Percentiles rank a stretch among this genome's conserved stretches.
Conservation (phyloP, 2,888 invertebrate species). For the Hipparchia sbordonii region DNA sequence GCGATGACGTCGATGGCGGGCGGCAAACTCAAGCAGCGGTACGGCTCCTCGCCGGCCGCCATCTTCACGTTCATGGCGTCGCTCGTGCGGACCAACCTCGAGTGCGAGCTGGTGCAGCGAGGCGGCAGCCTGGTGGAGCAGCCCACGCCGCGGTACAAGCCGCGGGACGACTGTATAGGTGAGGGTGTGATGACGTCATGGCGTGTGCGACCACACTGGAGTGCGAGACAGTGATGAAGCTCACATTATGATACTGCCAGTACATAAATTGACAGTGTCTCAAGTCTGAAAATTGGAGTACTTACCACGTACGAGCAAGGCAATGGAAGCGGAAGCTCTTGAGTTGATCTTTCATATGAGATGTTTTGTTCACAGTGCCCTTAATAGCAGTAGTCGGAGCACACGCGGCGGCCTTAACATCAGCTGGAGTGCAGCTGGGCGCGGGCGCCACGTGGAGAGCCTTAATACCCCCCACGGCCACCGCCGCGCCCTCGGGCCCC, state of each 20-base stretch:
- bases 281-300: no score
- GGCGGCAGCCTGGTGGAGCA: conserved; percentile 87
- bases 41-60: conserved; percentile 76
- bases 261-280: no score
- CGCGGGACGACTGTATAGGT: conserved; percentile 92
- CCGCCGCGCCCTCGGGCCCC: conserved; percentile 36
- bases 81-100: conserved; percentile 94
- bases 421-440: conserved; percentile 57
- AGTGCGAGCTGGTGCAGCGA: conserved; percentile 94
- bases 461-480: conserved; percentile 46
- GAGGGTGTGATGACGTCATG: conserved; percentile 87
- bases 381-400: conserved; percentile 93
- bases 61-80: conserved; percentile 95
- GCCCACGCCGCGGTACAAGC: conserved; percentile 85
- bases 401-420: conserved; percentile 88
- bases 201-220: no score
- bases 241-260: no score
- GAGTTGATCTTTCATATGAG: no score
- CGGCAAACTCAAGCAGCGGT: conserved; percentile 89
- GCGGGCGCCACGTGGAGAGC: conserved; percentile 55
- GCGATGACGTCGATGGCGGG: conserved; percentile 95
- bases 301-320: no score
- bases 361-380: conserved; percentile 84
- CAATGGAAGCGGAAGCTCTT: no score
- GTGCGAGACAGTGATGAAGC: no score